phyloP scores from a whole-genome alignment of 1,140 invertebrate species.

The Drosophila ironensis region DNA sequence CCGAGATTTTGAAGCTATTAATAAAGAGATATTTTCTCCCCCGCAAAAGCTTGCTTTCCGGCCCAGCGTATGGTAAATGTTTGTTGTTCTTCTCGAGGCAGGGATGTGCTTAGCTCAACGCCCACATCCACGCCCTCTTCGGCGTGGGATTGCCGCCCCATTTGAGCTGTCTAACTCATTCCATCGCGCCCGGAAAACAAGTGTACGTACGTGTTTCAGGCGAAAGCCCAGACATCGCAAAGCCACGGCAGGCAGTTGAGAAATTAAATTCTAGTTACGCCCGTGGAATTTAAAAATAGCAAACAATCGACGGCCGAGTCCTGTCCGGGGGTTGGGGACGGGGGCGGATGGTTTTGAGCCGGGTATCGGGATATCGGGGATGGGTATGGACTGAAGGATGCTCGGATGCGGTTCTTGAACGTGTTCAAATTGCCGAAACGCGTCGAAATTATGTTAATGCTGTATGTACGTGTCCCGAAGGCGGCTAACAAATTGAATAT shows the following conservation, averaged over 20 bases:
- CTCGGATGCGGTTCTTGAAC: constrained; percentile 55
- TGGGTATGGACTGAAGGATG: constrained; percentile 12
- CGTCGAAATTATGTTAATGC: constrained; percentile 66
- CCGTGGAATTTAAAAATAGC: constrained; percentile 59
- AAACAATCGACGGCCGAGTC: constrained; percentile 12
- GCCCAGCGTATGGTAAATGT: constrained; percentile 12
- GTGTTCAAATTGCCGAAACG: constrained; percentile 69
- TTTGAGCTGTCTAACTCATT: constrained; percentile 7
- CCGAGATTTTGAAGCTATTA: constrained; percentile 1
- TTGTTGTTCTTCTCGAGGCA: constrained; percentile 4
- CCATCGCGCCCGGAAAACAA: constrained; percentile 1
- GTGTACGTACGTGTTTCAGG: constrained; percentile 39
- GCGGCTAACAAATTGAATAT: constrained; percentile 62
- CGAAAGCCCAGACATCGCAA: constrained; percentile 30
- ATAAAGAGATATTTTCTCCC: constrained; percentile 4
- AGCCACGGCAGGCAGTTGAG: constrained; percentile 33
- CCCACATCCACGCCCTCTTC: not conserved
- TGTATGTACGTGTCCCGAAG: constrained; percentile 50
- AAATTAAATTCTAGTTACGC: constrained; percentile 71
- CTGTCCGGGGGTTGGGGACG: too few relatives aligned
- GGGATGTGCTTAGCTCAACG: constrained; percentile 26
- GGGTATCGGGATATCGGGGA: too few relatives aligned
- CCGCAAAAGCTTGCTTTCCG: not conserved
- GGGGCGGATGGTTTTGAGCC: not conserved
- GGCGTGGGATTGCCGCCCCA: constrained; percentile 8